Percentiles rank a stretch among this genome's conserved stretches.
These are phyloP conservation scores for Aphidius colemani DNA, from an alignment of 2,888 invertebrate species.

Conservation along the genomic window DNA sequence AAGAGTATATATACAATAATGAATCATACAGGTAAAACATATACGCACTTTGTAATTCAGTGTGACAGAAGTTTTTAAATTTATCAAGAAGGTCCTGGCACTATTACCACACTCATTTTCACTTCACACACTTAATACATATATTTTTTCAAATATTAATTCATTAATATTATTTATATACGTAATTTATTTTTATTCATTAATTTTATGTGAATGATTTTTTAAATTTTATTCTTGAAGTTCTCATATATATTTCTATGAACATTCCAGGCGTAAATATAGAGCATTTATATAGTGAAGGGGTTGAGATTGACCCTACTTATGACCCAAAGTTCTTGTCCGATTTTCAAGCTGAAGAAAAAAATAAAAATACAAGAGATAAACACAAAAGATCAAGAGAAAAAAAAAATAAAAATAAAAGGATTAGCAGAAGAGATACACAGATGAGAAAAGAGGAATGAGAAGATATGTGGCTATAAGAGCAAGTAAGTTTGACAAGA, in stretches of 20 bases:
- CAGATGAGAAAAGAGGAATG: constrained; percentile 28
- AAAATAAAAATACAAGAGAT: constrained; percentile 26
- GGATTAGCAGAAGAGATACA: constrained; percentile 32
- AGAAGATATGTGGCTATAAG: constrained; percentile 13
- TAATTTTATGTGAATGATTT: neutral
- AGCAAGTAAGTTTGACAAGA: too few species aligned
- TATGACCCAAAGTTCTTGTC: constrained; percentile 48
- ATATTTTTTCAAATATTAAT: too few species aligned
- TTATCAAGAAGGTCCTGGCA: neutral
- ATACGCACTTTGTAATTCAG: constrained; percentile 15
- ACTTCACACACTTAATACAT: too few species aligned
- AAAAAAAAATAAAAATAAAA: constrained; percentile 29
- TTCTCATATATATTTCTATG: constrained; percentile 32
- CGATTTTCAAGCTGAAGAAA: constrained; percentile 40
- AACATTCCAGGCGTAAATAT: constrained; percentile 57
- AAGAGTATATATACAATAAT: too few species aligned
- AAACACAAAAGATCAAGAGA: constrained; percentile 15
- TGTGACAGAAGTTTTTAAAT: constrained; percentile 5
- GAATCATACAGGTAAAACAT: too few species aligned
- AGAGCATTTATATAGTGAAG: constrained; percentile 56
- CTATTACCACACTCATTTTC: constrained; percentile 11
- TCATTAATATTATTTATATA: too few species aligned
- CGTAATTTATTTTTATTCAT: too few species aligned
- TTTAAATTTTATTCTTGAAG: constrained; percentile 43
- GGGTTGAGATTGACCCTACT: constrained; percentile 50